A percentile compares a stretch with the other conserved stretches of the same genome.
Conservation (phyloP, 2,113 vertebrate genomes). For the Hymenochirus boettgeri region DNA sequence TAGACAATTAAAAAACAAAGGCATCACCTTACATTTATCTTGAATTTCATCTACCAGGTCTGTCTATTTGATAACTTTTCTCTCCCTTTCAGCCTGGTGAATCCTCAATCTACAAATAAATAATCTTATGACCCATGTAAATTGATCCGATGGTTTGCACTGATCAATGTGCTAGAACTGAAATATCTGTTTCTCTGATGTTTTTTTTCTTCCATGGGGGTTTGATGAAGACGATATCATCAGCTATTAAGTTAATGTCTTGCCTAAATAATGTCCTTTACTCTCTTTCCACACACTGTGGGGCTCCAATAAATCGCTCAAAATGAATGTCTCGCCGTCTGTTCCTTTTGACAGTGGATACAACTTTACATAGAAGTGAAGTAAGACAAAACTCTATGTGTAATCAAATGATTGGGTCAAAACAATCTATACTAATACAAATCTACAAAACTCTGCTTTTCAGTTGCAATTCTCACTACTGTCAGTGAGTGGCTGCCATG, state of each 20-base stretch:
- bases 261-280: slow-evolving; percentile 72
- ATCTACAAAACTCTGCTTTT: no score
- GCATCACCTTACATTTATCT: no score
- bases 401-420: no score
- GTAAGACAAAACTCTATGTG: no score
- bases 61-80: slow-evolving; percentile 36
- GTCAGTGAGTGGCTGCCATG: no score
- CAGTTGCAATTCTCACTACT: no score
- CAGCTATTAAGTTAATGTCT: slow-evolving; percentile 78
- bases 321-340: slow-evolving; percentile 59
- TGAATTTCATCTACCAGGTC: no score
- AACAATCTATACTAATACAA: no score
- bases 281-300: slow-evolving; percentile 68
- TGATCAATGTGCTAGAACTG: slow-evolving; percentile 77
- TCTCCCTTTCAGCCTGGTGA: slow-evolving; percentile 55
- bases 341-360: slow-evolving; percentile 55
- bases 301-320: slow-evolving; percentile 71
- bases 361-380: slow-evolving; percentile 49
- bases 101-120: slow-evolving; percentile 71
- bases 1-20: no score
- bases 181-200: slow-evolving; percentile 73
- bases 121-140: slow-evolving; percentile 75
- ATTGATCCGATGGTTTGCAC: slow-evolving; percentile 68
- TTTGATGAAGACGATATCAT: slow-evolving; percentile 77
- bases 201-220: slow-evolving; percentile 62